A percentile compares a stretch with the other conserved stretches of the same genome.
Evolutionary conservation across 2,888 invertebrate genomes (phyloP).

Genomic region (Diploptera punctata): DNA sequence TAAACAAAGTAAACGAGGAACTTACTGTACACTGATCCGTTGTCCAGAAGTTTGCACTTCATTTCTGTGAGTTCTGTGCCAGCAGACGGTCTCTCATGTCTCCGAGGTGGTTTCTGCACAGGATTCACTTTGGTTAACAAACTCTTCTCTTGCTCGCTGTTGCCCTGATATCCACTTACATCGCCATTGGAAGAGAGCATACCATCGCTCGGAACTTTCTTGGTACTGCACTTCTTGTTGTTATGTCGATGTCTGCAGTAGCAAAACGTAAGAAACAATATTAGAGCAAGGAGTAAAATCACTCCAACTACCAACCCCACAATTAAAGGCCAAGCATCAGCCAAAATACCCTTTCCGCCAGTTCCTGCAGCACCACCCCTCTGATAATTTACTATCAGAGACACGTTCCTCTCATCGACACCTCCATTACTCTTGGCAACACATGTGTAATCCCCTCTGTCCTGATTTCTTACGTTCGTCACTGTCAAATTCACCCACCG

Average conservation of each 20-base stretch:
- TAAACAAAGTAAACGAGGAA: too few relatives aligned
- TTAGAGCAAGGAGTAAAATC: slow-evolving; percentile 53
- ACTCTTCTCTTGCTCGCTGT: slow-evolving; percentile 85
- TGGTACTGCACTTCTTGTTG: slow-evolving; percentile 50
- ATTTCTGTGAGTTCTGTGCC: slow-evolving; percentile 26
- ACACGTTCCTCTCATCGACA: slow-evolving; percentile 75
- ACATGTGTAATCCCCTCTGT: slow-evolving; percentile 79
- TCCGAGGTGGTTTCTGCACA: slow-evolving; percentile 80
- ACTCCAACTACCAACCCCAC: slow-evolving; percentile 58
- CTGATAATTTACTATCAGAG: slow-evolving; percentile 58
- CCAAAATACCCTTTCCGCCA: neutral
- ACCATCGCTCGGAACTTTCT: slow-evolving; percentile 58
- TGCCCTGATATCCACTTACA: slow-evolving; percentile 71
- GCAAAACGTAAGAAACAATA: slow-evolving; percentile 54
- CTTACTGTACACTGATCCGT: slow-evolving; percentile 32
- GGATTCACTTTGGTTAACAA: slow-evolving; percentile 85
- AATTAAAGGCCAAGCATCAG: slow-evolving; percentile 46
- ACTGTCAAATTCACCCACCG: slow-evolving; percentile 74
- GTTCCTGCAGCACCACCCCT: slow-evolving; percentile 46
- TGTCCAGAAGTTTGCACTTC: slow-evolving; percentile 33
- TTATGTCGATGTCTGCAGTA: slow-evolving; percentile 44
- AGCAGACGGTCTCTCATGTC: slow-evolving; percentile 63
- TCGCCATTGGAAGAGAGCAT: slow-evolving; percentile 67
- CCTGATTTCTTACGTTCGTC: slow-evolving; percentile 64
- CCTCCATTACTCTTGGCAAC: slow-evolving; percentile 85